Evolutionary conservation across 1,140 invertebrate species (phyloP).

Genomic region (Reticulitermes speratus): DNA sequence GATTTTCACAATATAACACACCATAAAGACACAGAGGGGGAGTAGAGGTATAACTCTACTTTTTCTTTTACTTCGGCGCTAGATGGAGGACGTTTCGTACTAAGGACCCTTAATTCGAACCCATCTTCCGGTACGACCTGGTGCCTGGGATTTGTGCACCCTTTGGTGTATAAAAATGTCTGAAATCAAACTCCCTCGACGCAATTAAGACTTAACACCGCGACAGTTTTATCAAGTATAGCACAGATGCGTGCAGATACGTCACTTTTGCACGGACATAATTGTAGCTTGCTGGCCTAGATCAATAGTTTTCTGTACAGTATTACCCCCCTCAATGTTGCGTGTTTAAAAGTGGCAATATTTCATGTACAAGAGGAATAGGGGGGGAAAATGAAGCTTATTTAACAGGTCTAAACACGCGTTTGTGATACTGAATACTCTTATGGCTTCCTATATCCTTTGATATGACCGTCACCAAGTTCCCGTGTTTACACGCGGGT

Average conservation of each 20-base stretch:
- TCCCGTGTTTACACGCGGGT: neutral
- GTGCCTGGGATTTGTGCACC: too few species aligned
- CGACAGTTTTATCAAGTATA: neutral
- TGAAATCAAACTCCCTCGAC: too few species aligned
- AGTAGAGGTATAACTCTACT: too few species aligned
- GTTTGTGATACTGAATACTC: neutral
- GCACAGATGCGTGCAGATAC: neutral
- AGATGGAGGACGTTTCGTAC: too few species aligned
- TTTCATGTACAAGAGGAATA: neutral
- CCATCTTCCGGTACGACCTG: too few species aligned
- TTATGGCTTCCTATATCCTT: neutral
- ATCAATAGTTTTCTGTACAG: constrained; percentile 3
- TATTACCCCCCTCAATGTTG: neutral
- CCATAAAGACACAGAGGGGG: too few species aligned
- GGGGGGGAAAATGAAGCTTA: constrained; percentile 5
- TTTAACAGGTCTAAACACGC: constrained; percentile 15
- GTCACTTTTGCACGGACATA: neutral
- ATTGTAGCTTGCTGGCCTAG: neutral
- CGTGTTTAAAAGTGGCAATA: constrained; percentile 16
- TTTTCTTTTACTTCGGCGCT: too few species aligned
- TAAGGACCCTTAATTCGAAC: too few species aligned
- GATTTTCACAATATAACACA: too few species aligned
- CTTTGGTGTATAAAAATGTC: too few species aligned
- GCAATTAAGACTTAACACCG: too few species aligned
- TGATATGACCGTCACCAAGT: neutral